Base-by-base conservation (phyloP, 2,113 vertebrate genomes). In the Aptenodytes patagonicus region DNA sequence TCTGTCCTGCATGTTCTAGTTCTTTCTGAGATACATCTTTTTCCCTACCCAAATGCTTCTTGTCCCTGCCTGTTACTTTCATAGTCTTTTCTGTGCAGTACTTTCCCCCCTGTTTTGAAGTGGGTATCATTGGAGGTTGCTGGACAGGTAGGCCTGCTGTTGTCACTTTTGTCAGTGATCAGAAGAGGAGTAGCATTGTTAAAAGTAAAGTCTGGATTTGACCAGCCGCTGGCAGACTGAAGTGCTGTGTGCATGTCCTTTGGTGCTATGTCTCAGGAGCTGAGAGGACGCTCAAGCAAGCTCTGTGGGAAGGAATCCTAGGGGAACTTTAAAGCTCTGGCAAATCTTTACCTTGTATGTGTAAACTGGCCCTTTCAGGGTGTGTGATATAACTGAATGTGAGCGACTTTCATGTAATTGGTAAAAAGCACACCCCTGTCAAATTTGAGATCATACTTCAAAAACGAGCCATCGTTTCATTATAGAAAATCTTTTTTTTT, bases 1-100 rank as follows among this genome's bases (percentile, higher is more conserved):
- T 77, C 6, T 86, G 34, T 61, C 17, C 7, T 57, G 0, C 3
- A 0, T 29, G 1, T 36, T 57, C 13, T 40, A 11, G 7, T 24
- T 62, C 31, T 60, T 31, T 40, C 20, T 28, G 64, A 18, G 10
- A 5, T 70, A 2, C 4, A 5, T 16, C 6, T 66, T 76, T 57
- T 91, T 44, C 7, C 14, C 22, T 44, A 7, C 6, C 3, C 11
- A 71, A 38, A 46, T 55, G 17, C 61, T 72, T 80, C 24, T 68
- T 60, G 14, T 38, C 19, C 7, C 13, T 72, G 20, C 22, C 7
- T 55, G 11, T 76, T 93, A 32, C 6, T 88, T 72, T 51, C 12
- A 4, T 47, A 9, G 46, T 32, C 13, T 49, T 61, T 62, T 44
- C 49, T 42, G 7, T 87, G 28, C 7, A 13, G 42, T 44, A 6